Evolutionary conservation across 2,888 invertebrate species (phyloP).

Genomic region (Leptopilina drosophilae): DNA sequence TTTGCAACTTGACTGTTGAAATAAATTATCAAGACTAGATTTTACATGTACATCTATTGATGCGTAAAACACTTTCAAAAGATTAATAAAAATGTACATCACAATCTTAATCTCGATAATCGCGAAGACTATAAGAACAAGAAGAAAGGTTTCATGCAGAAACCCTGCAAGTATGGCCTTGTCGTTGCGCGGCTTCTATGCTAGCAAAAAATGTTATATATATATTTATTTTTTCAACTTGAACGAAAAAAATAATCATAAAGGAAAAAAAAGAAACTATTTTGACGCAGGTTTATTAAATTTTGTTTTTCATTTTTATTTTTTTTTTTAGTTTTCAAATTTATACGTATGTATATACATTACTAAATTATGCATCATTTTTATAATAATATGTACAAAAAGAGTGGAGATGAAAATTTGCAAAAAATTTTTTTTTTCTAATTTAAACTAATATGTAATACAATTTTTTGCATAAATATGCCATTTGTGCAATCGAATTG

Average conservation of each 20-base stretch:
- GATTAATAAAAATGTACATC: not conserved
- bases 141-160: not conserved
- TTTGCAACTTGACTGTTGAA: no score
- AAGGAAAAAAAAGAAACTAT: no score
- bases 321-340: conserved; percentile 11
- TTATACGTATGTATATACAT: conserved; percentile 27
- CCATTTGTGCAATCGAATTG: not conserved
- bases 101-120: not conserved
- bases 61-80: not conserved
- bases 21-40: not conserved
- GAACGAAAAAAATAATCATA: no score
- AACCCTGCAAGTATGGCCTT: conserved; percentile 1
- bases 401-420: not conserved
- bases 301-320: not conserved
- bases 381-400: not conserved
- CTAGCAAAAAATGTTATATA: not conserved
- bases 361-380: conserved; percentile 23
- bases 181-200: not conserved
- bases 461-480: no score
- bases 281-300: not conserved
- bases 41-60: not conserved
- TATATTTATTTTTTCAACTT: no score
- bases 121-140: not conserved
- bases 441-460: no score
- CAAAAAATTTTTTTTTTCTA: not conserved